A percentile compares a stretch with the other conserved stretches of the same genome.
Evolutionary conservation across 1,140 invertebrate genomes (phyloP).

Genomic region (Ridgeia piscesae): DNA sequence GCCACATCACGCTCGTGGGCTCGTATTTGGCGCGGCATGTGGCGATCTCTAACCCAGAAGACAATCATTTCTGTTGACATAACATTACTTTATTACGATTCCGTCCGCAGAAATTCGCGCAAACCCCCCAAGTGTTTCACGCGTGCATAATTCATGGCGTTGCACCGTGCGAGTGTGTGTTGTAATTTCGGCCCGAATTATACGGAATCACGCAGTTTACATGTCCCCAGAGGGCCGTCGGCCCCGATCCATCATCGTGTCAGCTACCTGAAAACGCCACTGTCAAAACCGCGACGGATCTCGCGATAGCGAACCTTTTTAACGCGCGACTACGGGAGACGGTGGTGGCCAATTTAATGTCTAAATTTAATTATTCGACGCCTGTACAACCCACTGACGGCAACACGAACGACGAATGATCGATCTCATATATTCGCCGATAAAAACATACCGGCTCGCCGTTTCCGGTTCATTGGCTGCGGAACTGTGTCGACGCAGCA

Average conservation of each 20-base stretch:
- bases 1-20: neutral
- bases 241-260: neutral
- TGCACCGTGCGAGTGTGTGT: neutral
- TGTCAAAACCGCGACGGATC: neutral
- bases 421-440: neutral
- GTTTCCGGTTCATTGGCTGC: neutral
- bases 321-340: neutral
- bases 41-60: neutral
- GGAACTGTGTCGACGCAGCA: neutral
- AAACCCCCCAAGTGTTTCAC: neutral
- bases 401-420: neutral
- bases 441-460: neutral
- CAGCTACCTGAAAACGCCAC: neutral
- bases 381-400: neutral
- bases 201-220: neutral
- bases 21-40: neutral
- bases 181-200: neutral
- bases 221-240: neutral
- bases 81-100: constrained; percentile 6
- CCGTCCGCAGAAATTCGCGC: neutral
- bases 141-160: neutral
- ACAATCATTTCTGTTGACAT: neutral
- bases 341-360: neutral
- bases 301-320: neutral
- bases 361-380: constrained; percentile 1